phyloP scores from a whole-genome alignment of 2,888 invertebrate species.

The Dioctria linearis region DNA sequence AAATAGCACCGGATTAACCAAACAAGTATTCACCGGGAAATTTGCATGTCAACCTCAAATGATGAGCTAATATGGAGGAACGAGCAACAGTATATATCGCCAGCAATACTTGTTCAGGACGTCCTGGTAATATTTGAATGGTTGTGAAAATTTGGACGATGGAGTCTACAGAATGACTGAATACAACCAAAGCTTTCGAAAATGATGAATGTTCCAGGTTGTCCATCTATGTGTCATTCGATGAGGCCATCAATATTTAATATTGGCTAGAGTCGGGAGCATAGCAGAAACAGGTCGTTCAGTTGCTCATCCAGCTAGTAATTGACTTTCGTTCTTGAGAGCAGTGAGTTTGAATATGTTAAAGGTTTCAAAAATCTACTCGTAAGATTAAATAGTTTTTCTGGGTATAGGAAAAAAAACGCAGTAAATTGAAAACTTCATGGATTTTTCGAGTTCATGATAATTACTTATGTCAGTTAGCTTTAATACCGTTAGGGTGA shows the following conservation, averaged over 20 bases:
- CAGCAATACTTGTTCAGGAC: slow-evolving; percentile 4
- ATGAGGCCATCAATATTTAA: slow-evolving; percentile 12
- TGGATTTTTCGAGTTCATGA: too few species aligned
- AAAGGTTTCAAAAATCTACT: too few species aligned
- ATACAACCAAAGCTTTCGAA: slow-evolving; percentile 3
- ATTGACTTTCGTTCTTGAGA: slow-evolving; percentile 29
- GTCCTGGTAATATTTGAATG: slow-evolving; percentile 26
- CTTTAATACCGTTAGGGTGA: too few species aligned
- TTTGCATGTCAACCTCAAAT: slow-evolving; percentile 41
- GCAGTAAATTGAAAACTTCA: too few species aligned
- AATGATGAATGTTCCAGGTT: slow-evolving; percentile 33
- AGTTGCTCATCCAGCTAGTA: slow-evolving; percentile 15
- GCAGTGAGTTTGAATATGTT: not conserved
- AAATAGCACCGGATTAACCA: slow-evolving; percentile 28
- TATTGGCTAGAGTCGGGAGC: not conserved
- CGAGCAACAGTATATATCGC: slow-evolving; percentile 11
- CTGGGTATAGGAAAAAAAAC: too few species aligned
- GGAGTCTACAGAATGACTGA: not conserved
- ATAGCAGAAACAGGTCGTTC: not conserved
- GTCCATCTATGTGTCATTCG: slow-evolving; percentile 26
- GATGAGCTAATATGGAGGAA: slow-evolving; percentile 13
- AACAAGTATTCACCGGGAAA: slow-evolving; percentile 28
- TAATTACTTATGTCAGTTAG: too few species aligned
- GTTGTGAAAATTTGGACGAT: slow-evolving; percentile 7
- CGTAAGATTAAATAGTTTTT: too few species aligned